Evolutionary conservation across 2,888 invertebrate genomes (phyloP).

Genomic region (Acheta domesticus): DNA sequence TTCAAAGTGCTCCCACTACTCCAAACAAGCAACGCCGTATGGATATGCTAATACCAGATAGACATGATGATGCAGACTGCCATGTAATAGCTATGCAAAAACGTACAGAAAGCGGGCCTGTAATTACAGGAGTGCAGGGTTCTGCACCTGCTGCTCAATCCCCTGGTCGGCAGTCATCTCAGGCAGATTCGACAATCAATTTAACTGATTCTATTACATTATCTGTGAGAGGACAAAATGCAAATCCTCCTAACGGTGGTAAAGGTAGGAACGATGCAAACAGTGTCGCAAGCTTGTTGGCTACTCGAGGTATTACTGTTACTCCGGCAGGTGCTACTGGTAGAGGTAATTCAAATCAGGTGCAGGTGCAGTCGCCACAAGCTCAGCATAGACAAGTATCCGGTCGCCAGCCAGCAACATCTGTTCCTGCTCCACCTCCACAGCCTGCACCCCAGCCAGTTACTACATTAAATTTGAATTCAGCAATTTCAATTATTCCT

Average conservation of each 20-base stretch:
- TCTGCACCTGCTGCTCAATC: conserved; percentile 40
- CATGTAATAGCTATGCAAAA: conserved; percentile 72
- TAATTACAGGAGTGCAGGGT: conserved; percentile 73
- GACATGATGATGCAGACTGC: conserved; percentile 71
- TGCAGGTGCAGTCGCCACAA: conserved; percentile 25
- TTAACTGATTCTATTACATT: conserved; percentile 71
- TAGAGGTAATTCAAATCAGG: conserved; percentile 48
- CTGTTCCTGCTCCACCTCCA: conserved; percentile 37
- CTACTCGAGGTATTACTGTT: conserved; percentile 73
- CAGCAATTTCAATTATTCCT: conserved; percentile 60
- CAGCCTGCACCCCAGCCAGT: conserved; percentile 45
- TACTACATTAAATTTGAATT: conserved; percentile 53
- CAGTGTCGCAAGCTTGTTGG: conserved; percentile 72
- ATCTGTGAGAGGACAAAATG: conserved; percentile 52
- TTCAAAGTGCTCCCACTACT: background rate
- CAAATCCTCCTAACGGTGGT: conserved; percentile 5
- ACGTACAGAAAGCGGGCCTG: conserved; percentile 66
- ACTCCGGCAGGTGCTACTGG: conserved; percentile 54
- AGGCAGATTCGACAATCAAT: conserved; percentile 59
- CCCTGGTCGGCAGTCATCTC: conserved; percentile 40
- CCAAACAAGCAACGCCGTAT: conserved; percentile 46
- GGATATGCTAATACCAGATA: conserved; percentile 64
- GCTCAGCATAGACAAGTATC: conserved; percentile 24
- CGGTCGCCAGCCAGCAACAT: conserved; percentile 21
- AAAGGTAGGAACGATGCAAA: conserved; percentile 56